phyloP scores from a whole-genome alignment of 23 tunicate genomes.

The Styela plicata region DNA sequence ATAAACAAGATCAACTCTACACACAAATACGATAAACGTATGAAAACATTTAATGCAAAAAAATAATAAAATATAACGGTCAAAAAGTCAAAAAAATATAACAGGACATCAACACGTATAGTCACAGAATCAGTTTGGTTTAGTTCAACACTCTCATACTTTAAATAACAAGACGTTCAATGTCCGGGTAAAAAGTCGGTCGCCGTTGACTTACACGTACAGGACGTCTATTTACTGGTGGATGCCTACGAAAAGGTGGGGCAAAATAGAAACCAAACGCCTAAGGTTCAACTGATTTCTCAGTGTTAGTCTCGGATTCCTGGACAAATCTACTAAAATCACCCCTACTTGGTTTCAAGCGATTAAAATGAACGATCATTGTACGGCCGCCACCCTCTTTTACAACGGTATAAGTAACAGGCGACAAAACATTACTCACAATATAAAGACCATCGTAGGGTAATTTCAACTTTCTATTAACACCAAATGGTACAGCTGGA shows the following conservation, averaged over 20 bases:
- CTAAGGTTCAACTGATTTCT: not conserved
- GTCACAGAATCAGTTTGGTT: too few species aligned
- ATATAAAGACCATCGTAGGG: not conserved
- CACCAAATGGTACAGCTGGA: slow-evolving; percentile 19
- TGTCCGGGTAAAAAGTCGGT: not conserved
- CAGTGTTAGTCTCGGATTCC: not conserved
- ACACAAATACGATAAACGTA: too few species aligned
- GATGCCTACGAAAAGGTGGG: not conserved
- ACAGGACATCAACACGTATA: too few species aligned
- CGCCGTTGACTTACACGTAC: not conserved
- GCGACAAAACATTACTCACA: not conserved
- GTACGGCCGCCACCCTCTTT: not conserved
- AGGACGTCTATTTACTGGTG: not conserved
- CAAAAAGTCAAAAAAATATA: too few species aligned
- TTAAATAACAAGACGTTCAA: too few species aligned
- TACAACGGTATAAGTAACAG: not conserved
- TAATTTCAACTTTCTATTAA: slow-evolving; percentile 7
- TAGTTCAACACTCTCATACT: too few species aligned
- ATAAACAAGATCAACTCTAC: too few species aligned
- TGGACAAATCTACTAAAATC: not conserved
- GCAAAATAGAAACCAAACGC: not conserved
- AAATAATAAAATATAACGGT: too few species aligned
- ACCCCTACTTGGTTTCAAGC: slow-evolving; percentile 1
- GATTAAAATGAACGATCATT: slow-evolving; percentile 20
- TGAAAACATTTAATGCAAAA: too few species aligned